Base-by-base conservation (phyloP, 2,888 invertebrate genomes). In the Eumacrocentrus americanus region DNA sequence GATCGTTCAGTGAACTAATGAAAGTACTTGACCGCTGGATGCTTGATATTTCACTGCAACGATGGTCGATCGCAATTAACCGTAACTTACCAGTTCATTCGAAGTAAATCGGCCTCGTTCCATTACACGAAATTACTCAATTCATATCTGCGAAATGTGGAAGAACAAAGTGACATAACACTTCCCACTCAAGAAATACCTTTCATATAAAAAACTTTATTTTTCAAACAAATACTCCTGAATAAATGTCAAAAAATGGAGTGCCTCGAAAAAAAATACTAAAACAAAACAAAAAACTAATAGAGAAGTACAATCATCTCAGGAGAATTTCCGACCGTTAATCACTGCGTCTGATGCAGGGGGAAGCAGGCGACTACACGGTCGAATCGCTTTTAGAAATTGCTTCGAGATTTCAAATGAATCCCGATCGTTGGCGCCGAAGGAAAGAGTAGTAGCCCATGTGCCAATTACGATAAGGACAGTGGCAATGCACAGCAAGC, bases 101-200 rank as follows among this genome's bases (percentile, higher is more conserved):
- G 38, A 57, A 57, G 59, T 53, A 40, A 44, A 60, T 53, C 58
- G 47, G 58, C 53, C 67, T 70, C 67, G 60, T 64, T 67, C 67
- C 69, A 69, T 71, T 70, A 67, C 56, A 61, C 64, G 63, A 68
- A 71, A 71, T 70, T 72, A 69, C 64, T 7, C 64, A 55, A 67
- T 67, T 63, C 53, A 63, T 67, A 68, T 60, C 22, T n/a, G n/a
- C n/a, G n/a, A n/a, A n/a, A n/a, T n/a, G n/a, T n/a, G n/a, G n/a
- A n/a, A n/a, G n/a, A n/a, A n/a, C n/a, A n/a, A n/a, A n/a, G n/a
- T n/a, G n/a, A n/a, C n/a, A n/a, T n/a, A n/a, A n/a, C n/a, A n/a
- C n/a, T n/a, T n/a, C n/a, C n/a, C n/a, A n/a, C n/a, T n/a, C n/a
- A n/a, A n/a, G n/a, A n/a, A n/a, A n/a, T n/a, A n/a, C n/a, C n/a